phyloP scores from a whole-genome alignment of 2,888 invertebrate genomes.

The Thera britannica region DNA sequence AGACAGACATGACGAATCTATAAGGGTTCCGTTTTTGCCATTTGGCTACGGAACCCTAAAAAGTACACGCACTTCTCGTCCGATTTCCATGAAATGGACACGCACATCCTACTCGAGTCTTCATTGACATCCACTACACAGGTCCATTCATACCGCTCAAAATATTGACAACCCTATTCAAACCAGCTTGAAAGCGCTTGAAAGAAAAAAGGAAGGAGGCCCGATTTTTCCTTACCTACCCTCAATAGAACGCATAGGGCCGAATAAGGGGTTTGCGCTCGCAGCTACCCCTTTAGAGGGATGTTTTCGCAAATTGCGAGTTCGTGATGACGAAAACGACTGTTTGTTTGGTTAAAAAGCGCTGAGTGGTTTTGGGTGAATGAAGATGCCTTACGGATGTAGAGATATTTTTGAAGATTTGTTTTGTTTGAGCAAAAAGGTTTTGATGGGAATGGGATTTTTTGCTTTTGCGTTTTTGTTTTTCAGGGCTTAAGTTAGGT shows the following conservation, averaged over 20 bases:
- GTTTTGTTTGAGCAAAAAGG: conserved; percentile 17
- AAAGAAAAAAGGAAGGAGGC: conserved; percentile 69
- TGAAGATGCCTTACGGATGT: conserved; percentile 34
- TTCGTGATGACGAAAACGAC: conserved; percentile 54
- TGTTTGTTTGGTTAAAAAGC: conserved; percentile 43
- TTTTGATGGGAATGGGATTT: conserved; percentile 10
- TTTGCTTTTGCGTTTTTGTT: conserved; percentile 2
- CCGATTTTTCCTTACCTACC: conserved; percentile 72
- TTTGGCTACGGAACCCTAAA: too few species aligned
- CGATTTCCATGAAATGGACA: conserved; percentile 52
- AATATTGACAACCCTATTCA: conserved; percentile 82
- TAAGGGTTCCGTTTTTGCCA: too few species aligned
- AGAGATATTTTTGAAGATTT: conserved; percentile 29
- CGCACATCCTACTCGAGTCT: conserved; percentile 62
- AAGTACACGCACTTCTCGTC: neutral
- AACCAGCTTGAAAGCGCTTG: conserved; percentile 68
- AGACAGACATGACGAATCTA: too few species aligned
- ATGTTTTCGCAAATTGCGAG: conserved; percentile 68
- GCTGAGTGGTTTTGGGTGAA: conserved; percentile 42
- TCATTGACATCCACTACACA: conserved; percentile 74
- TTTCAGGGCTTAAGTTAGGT: neutral
- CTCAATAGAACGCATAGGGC: conserved; percentile 65
- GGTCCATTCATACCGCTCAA: conserved; percentile 78
- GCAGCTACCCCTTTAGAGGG: conserved; percentile 50
- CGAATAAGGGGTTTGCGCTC: conserved; percentile 44